Evolutionary conservation across 2,888 invertebrate genomes (phyloP), one percentile per base, ranked within the genome.

Genomic region (Caenorhabditis auriculariae): DNA sequence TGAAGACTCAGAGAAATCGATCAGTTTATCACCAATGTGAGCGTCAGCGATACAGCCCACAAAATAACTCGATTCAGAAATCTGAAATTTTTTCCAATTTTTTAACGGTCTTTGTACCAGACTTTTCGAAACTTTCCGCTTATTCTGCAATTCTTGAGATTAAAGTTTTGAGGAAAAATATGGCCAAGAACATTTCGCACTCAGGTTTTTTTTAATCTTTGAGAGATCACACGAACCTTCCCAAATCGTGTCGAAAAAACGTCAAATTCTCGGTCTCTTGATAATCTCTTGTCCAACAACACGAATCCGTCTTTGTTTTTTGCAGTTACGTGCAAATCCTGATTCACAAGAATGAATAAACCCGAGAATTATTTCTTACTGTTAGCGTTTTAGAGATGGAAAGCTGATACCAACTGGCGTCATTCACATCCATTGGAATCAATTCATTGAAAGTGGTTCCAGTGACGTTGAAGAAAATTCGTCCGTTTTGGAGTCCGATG

Each of bases 21-120:
- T 61, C 2, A 54, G 44, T 4, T 55, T 51, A 19, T 52, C 59
- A 46, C 68, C 70, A 9, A 70, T 60, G 19, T 50, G 38, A n/a
- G 74, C 70, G 54, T 75, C 74, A n/a, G 75, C 54, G 19, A 79
- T 49, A 52, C 79, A 79, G 4, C 79, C 79, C 6, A 71, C 56
- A 35, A 78, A 72, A 19, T 57, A 50, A 28, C 56, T 44, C 3
- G 47, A 39, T 1, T 66, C 61, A 17, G 66, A 64, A 12, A 62
- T 49, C 53, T 59, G 39, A 41, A 44, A 19, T 17, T n/a, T 32
- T 23, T 38, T 35, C 26, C 3, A 4, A 41, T 15, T 15, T 19
- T 35, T 15, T 28, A 17, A n/a, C n/a, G 23, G 32, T 15, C 3
- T 39, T 24, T 24, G 2, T 29, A 4, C 6, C 24, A 46, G 23